Evolutionary conservation across 2,113 vertebrate species (phyloP).

Genomic region (Echinops telfairi): DNA sequence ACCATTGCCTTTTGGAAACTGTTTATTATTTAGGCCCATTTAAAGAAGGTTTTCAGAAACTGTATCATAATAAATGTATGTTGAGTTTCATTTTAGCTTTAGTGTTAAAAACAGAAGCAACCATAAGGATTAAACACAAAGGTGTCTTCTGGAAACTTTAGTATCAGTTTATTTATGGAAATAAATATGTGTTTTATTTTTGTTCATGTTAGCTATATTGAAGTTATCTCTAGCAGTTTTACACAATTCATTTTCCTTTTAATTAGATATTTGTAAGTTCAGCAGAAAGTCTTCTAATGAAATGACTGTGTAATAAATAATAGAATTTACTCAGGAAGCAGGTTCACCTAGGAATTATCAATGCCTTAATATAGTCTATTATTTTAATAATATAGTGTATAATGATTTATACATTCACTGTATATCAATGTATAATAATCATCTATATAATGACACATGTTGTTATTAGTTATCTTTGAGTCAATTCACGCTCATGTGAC

Average conservation of each 20-base stretch:
- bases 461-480: neutral
- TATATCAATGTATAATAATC: no score
- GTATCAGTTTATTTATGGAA: neutral
- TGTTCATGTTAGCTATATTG: neutral
- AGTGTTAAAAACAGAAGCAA: neutral
- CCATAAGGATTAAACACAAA: neutral
- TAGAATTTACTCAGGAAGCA: neutral
- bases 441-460: no score
- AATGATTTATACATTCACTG: no score
- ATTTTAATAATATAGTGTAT: no score
- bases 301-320: slow-evolving; percentile 13
- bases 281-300: neutral
- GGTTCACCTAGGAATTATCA: neutral
- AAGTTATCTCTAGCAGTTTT: slow-evolving; percentile 6
- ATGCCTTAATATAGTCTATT: neutral
- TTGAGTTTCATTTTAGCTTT: neutral
- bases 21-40: neutral
- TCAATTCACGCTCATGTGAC: no score
- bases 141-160: neutral
- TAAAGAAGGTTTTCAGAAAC: neutral
- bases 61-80: neutral
- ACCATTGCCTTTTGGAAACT: neutral
- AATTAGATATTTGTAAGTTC: neutral
- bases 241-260: neutral
- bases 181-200: neutral